Percentiles rank a stretch among this genome's conserved stretches.
Evolutionary conservation across 1,140 invertebrate species (phyloP).

Genomic region (Dendroctonus valens): DNA sequence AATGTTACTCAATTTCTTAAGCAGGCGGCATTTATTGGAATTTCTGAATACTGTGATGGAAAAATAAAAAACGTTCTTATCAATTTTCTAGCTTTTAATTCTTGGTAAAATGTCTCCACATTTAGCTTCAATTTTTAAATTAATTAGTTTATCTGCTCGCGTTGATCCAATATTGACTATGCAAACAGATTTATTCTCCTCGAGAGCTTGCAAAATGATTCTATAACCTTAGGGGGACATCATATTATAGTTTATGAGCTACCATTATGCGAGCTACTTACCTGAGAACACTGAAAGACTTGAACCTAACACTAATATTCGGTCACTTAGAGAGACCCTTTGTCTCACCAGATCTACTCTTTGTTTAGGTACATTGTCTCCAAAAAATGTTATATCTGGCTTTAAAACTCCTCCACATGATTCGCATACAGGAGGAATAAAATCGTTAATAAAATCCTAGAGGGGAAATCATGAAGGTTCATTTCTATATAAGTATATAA

Average conservation of each 20-base stretch:
- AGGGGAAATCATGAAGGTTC: slow-evolving; percentile 18
- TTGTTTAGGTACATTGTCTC: slow-evolving; percentile 81
- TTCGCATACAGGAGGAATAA: slow-evolving; percentile 74
- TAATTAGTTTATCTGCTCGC: slow-evolving; percentile 74
- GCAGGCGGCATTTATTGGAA: not conserved
- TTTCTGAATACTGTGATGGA: not conserved
- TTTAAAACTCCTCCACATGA: slow-evolving; percentile 81
- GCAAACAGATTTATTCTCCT: slow-evolving; percentile 43
- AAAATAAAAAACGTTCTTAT: too few relatives aligned
- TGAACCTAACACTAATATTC: slow-evolving; percentile 84
- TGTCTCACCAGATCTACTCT: slow-evolving; percentile 69
- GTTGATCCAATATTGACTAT: slow-evolving; percentile 94
- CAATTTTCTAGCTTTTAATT: slow-evolving; percentile 30
- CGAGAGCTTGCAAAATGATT: slow-evolving; percentile 36
- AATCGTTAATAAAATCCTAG: slow-evolving; percentile 68
- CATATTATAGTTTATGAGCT: not conserved
- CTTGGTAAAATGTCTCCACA: slow-evolving; percentile 71
- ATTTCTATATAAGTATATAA: too few relatives aligned
- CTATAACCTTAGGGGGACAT: slow-evolving; percentile 21
- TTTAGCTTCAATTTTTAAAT: slow-evolving; percentile 71
- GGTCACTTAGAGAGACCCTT: slow-evolving; percentile 68
- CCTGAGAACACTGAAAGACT: slow-evolving; percentile 87
- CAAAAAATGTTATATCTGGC: slow-evolving; percentile 95
- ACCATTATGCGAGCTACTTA: slow-evolving; percentile 50
- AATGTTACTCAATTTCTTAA: not conserved